A percentile compares a stretch with the other conserved stretches of the same genome.
phyloP scores from a whole-genome alignment of 1,140 invertebrate genomes.

The Acromyrmex charruanus region DNA sequence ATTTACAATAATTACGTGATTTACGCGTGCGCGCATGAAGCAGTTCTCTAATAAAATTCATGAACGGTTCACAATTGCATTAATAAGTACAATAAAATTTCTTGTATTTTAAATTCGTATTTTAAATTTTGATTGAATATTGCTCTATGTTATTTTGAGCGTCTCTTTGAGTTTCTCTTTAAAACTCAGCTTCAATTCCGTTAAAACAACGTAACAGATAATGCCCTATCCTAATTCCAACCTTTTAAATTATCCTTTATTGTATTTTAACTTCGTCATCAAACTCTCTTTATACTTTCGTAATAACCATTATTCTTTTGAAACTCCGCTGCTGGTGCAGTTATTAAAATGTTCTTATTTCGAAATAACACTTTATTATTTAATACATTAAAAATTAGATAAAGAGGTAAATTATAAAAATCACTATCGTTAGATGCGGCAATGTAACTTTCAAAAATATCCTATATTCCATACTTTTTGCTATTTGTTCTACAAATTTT shows the following conservation, averaged over 20 bases:
- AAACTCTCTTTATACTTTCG: conserved; percentile 10
- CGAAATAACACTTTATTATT: background rate
- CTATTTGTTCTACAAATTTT: background rate
- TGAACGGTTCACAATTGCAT: background rate
- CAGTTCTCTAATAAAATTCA: background rate
- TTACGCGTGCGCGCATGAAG: background rate
- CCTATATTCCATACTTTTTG: background rate
- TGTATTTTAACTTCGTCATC: conserved; percentile 33
- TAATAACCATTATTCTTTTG: conserved; percentile 4
- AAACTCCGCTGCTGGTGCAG: background rate
- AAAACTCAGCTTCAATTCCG: background rate
- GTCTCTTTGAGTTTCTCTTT: background rate
- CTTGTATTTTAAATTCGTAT: background rate
- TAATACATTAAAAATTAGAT: conserved; percentile 13
- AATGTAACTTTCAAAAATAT: background rate
- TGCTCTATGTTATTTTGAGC: background rate
- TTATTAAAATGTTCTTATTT: conserved; percentile 27
- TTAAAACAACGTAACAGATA: conserved; percentile 23
- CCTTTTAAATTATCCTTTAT: conserved; percentile 23
- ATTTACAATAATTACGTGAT: background rate
- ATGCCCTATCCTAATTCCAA: background rate
- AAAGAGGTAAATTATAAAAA: background rate
- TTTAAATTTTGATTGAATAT: background rate
- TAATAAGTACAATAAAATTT: background rate
- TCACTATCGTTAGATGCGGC: background rate